Evolutionary conservation across 2,888 invertebrate species (phyloP).

Genomic region (Hemithea aestivaria): DNA sequence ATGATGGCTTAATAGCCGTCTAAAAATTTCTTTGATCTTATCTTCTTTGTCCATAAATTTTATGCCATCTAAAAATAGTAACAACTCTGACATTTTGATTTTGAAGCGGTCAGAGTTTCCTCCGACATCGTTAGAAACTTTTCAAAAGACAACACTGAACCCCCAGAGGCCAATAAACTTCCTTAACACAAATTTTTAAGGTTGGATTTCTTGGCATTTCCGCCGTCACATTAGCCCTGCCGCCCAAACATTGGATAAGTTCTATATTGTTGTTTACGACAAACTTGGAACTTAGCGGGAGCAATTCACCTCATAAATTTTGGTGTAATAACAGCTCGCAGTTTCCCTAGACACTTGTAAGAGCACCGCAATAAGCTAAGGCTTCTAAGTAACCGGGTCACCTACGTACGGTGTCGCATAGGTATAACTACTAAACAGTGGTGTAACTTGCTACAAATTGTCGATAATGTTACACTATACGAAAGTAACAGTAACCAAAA

Average conservation of each 20-base stretch:
- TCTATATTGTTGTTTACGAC: constrained; percentile 73
- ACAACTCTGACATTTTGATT: too few species aligned
- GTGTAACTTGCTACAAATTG: neutral
- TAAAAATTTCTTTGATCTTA: too few species aligned
- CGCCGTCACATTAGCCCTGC: constrained; percentile 56
- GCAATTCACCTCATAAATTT: constrained; percentile 74
- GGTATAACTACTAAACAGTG: constrained; percentile 23
- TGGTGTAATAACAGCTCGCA: constrained; percentile 72
- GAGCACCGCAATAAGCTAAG: constrained; percentile 62
- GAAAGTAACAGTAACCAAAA: too few species aligned
- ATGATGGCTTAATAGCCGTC: too few species aligned
- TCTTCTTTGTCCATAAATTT: too few species aligned
- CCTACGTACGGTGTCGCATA: constrained; percentile 27
- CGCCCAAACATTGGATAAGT: constrained; percentile 64
- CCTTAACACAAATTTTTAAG: constrained; percentile 53
- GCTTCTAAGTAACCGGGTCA: constrained; percentile 51
- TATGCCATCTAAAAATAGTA: too few species aligned
- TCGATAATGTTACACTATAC: neutral
- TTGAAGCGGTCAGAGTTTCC: too few species aligned
- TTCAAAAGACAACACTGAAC: constrained; percentile 32
- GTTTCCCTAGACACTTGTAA: constrained; percentile 74
- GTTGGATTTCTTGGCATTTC: constrained; percentile 56
- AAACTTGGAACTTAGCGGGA: constrained; percentile 66
- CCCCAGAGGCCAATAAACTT: constrained; percentile 48
- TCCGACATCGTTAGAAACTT: constrained; percentile 1